Conservation (phyloP, 2,888 invertebrate species). For the Subacronicta megacephala region DNA sequence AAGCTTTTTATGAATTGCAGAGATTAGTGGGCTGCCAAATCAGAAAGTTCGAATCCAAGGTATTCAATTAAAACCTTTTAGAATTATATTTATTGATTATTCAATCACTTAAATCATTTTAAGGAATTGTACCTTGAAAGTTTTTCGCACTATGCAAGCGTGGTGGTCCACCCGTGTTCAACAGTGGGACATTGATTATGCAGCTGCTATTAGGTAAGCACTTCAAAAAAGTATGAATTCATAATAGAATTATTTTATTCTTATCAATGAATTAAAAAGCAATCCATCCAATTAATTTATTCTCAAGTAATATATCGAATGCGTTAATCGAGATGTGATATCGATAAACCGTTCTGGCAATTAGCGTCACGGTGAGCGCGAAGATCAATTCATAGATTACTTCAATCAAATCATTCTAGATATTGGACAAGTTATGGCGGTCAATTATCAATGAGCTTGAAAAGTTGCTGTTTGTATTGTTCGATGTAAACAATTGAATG, state of each 20-base stretch:
- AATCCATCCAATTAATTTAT: slow-evolving; percentile 52
- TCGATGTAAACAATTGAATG: slow-evolving; percentile 48
- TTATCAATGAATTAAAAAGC: slow-evolving; percentile 38
- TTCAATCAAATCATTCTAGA: slow-evolving; percentile 74
- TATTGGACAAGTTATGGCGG: slow-evolving; percentile 58
- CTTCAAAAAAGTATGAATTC: too few relatives aligned
- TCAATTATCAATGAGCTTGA: slow-evolving; percentile 29
- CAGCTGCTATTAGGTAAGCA: too few relatives aligned
- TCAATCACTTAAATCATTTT: too few relatives aligned
- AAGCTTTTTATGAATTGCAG: too few relatives aligned
- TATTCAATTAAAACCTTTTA: too few relatives aligned
- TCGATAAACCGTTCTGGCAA: slow-evolving; percentile 77
- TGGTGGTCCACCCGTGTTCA: too few relatives aligned
- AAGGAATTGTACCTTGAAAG: too few relatives aligned
- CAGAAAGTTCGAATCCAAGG: too few relatives aligned
- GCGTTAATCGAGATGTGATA: slow-evolving; percentile 64
- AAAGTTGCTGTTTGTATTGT: slow-evolving; percentile 41
- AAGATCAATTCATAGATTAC: slow-evolving; percentile 74
- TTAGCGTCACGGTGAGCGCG: slow-evolving; percentile 80
- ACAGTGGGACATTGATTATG: too few relatives aligned
- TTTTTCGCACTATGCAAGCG: too few relatives aligned
- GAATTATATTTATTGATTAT: too few relatives aligned
- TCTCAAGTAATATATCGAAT: slow-evolving; percentile 50
- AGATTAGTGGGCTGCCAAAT: too few relatives aligned
- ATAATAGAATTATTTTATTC: not conserved